These are phyloP conservation scores for Xestia c-nigrum DNA, from an alignment of 2,888 invertebrate genomes.

Conservation along the genomic window DNA sequence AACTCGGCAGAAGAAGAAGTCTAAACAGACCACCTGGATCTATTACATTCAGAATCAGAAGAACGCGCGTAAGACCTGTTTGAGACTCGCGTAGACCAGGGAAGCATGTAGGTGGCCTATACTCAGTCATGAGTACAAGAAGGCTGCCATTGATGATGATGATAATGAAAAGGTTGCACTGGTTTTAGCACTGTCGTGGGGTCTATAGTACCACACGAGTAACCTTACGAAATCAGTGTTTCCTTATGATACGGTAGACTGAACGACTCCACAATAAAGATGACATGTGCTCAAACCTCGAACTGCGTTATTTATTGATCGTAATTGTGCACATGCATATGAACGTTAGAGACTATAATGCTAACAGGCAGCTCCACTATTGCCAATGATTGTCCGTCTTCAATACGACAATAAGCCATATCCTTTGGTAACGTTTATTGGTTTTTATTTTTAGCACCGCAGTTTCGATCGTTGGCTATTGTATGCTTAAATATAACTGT, in stretches of 20 bases:
- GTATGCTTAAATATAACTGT: neutral
- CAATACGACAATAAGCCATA: conserved; percentile 31
- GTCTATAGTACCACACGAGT: neutral
- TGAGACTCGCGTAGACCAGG: neutral
- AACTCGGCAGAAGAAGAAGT: neutral
- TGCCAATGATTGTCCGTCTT: neutral
- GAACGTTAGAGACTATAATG: neutral
- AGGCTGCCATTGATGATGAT: neutral
- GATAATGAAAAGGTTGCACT: neutral
- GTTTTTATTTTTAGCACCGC: conserved; percentile 24
- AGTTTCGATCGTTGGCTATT: conserved; percentile 7
- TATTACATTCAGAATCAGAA: neutral
- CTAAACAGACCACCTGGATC: neutral
- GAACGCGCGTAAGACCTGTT: neutral
- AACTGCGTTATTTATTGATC: conserved; percentile 31
- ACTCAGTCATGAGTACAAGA: neutral
- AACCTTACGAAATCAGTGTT: neutral
- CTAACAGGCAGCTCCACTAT: conserved; percentile 8
- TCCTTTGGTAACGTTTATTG: conserved; percentile 3
- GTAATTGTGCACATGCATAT: conserved; percentile 30
- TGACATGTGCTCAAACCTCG: conserved; percentile 2
- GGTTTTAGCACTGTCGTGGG: neutral
- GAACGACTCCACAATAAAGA: conserved; percentile 9
- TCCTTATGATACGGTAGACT: neutral
- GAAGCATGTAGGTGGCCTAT: neutral